Percentiles rank a stretch among this genome's conserved stretches.
These are phyloP conservation scores for Bubalus kerabau DNA, from an alignment of 2,113 vertebrate genomes.

Conservation along the genomic window DNA sequence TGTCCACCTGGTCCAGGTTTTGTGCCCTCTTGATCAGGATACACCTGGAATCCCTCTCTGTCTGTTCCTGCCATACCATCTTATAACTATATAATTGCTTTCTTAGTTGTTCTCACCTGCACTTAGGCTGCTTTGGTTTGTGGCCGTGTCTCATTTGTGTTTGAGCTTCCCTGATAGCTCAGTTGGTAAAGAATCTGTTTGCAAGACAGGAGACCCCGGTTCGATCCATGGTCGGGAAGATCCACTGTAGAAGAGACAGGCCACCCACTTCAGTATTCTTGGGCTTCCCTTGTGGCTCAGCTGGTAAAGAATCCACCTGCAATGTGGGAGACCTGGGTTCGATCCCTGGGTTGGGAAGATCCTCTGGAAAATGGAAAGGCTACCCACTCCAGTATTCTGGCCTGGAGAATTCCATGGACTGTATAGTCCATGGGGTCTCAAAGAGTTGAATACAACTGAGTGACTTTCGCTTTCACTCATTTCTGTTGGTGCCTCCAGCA, in stretches of 20 bases:
- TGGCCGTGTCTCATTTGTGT: not conserved
- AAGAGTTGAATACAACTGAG: not conserved
- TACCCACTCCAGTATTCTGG: not conserved
- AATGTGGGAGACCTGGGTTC: not conserved
- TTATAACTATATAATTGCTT: not conserved
- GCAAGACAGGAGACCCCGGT: not conserved
- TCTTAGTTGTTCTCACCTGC: not conserved
- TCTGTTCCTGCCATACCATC: not conserved
- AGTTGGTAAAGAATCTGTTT: not conserved
- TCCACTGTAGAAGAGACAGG: not conserved
- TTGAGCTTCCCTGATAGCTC: not conserved
- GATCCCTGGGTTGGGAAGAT: not conserved
- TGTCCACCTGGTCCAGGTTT: not conserved
- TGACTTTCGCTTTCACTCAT: not conserved
- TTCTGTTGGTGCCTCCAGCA: not conserved
- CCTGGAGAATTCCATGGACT: not conserved
- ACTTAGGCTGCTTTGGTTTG: not conserved
- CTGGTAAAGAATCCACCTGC: not conserved
- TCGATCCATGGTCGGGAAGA: not conserved
- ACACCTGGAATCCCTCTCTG: not conserved
- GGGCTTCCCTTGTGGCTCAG: not conserved
- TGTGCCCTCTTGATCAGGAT: not conserved
- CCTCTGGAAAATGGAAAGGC: not conserved
- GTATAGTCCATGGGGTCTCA: not conserved
- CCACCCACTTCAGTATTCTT: not conserved